Evolutionary conservation across 2,888 invertebrate species (phyloP), one percentile per base, ranked within the genome.

Genomic region (Tipula vernalis): DNA sequence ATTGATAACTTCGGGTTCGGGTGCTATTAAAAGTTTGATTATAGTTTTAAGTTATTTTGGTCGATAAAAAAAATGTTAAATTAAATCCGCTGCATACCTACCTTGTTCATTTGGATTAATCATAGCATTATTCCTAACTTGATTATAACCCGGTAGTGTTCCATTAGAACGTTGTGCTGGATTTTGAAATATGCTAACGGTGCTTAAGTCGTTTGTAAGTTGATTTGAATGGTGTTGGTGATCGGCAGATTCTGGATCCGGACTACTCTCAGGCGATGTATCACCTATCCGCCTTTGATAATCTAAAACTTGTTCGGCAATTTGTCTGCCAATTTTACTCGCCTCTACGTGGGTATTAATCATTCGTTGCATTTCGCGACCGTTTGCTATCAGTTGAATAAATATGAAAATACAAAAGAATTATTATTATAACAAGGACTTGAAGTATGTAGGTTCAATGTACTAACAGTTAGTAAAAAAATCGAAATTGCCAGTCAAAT

Each of bases 271-370:
- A 28, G 92, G 90, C 44, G 93, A 92, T 0, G 92, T 92, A 87
- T 93, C 93, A 86, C 92, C 93, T 47, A 91, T 91, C 87, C 93
- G 91, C 88, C 93, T 91, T 89, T 94, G 94, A 85, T 91, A 91
- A 89, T 94, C 94, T 88, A 95, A 90, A 86, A 95, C 95, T 90
- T 96, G 95, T 88, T 96, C 96, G 0, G 96, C 97, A 89, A 97
- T 96, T 90, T 96, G 95, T 87, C 95, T 93, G 8, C 97, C 97
- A 88, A 97, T 96, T 92, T 96, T 96, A 90, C 96, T 96, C 83
- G 96, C 96, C 91, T 96, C 96, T 87, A 96, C 94, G 89, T 96
- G 95, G 87, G 95, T 95, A 89, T 94, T 95, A 88, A 96, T 95
- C 88, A 95, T 92, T 88, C 93, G 92, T 90, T 95, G 94, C 91